phyloP scores from a whole-genome alignment of 2,888 invertebrate species.

The Leucania comma region DNA sequence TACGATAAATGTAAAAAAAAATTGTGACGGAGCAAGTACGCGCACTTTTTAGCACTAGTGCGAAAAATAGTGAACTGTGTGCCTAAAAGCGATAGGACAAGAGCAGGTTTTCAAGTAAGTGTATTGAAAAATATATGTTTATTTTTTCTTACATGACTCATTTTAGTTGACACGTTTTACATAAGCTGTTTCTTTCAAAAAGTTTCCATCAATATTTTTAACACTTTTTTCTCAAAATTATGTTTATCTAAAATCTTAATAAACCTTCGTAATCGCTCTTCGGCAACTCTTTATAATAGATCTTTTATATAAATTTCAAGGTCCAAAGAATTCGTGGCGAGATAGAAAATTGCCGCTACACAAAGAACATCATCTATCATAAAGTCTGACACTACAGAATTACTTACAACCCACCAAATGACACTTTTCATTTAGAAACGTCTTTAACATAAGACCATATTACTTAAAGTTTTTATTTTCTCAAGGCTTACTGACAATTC shows the following conservation, averaged over 20 bases:
- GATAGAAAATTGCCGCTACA: slow-evolving; percentile 47
- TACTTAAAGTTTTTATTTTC: slow-evolving; percentile 35
- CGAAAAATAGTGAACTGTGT: no score
- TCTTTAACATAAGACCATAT: slow-evolving; percentile 23
- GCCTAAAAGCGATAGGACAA: no score
- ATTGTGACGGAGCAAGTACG: no score
- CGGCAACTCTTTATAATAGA: slow-evolving; percentile 39
- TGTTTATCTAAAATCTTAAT: slow-evolving; percentile 43
- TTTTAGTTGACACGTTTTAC: not conserved
- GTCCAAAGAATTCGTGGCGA: slow-evolving; percentile 40
- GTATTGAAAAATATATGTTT: no score
- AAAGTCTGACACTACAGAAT: slow-evolving; percentile 57
- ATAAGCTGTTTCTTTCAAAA: not conserved
- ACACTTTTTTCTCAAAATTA: slow-evolving; percentile 27
- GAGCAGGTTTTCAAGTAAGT: no score
- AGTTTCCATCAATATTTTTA: slow-evolving; percentile 3
- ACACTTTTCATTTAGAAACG: slow-evolving; percentile 56
- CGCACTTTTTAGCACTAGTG: no score
- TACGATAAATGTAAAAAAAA: no score
- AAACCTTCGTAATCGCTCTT: slow-evolving; percentile 55
- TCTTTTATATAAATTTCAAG: slow-evolving; percentile 59
- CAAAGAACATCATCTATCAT: slow-evolving; percentile 64
- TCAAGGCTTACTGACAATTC: slow-evolving; percentile 10
- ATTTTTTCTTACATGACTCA: not conserved
- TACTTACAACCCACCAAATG: slow-evolving; percentile 45